Percentiles rank a stretch among this genome's conserved stretches.
Conservation (phyloP, 2,113 vertebrate genomes). For the Melanerpes aurifrons region DNA sequence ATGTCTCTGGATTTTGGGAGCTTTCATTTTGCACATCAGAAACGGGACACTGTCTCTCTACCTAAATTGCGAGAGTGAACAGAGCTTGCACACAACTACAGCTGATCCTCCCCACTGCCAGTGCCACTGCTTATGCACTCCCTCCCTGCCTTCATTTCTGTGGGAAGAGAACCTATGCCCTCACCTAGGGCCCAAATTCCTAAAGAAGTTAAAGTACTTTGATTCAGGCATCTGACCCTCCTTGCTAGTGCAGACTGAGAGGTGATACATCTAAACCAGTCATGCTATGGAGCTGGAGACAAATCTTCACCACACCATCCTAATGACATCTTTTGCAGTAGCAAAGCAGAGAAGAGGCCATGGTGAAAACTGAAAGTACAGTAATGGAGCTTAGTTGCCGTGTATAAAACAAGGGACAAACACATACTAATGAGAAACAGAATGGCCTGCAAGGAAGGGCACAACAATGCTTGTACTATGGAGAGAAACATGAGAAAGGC, state of each 20-base stretch:
- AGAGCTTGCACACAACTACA: accelerated
- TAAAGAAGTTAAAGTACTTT: background rate
- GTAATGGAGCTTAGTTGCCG: background rate
- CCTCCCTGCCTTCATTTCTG: background rate
- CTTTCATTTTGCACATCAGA: accelerated
- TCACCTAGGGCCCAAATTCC: background rate
- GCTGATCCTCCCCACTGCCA: background rate
- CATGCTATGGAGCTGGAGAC: accelerated
- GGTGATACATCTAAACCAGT: accelerated
- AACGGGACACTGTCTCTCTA: accelerated
- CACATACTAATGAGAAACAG: slow-evolving; percentile 49
- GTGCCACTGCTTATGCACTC: background rate
- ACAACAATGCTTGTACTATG: slow-evolving; percentile 48
- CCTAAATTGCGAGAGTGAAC: too few relatives aligned
- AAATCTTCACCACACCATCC: too few relatives aligned
- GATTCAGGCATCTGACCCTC: background rate
- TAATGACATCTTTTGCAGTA: accelerated
- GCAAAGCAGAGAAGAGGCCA: background rate
- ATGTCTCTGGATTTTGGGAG: accelerated
- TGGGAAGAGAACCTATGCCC: background rate
- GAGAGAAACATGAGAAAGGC: slow-evolving; percentile 50
- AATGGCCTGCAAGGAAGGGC: background rate
- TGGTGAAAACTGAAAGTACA: background rate
- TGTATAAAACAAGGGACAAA: background rate
- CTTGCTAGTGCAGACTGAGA: accelerated